Base-by-base conservation (phyloP, 2,888 invertebrate species). In the Archaeoteleia sp. region DNA sequence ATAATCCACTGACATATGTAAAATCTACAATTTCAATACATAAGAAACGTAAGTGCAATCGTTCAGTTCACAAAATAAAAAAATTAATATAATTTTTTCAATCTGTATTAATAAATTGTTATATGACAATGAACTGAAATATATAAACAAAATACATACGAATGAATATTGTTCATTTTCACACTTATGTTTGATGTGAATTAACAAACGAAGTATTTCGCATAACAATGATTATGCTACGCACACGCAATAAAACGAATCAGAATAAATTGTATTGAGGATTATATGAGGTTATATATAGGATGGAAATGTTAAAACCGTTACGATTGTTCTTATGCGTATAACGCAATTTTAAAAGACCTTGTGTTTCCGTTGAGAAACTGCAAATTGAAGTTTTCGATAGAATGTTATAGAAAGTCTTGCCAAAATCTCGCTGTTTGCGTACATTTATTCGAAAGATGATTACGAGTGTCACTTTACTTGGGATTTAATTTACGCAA, bases 381-480 rank as follows among this genome's bases (percentile, higher is more conserved):
- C 67, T 61, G 67, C 66, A 17, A 53, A 67, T 57, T 78, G 71
- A 35, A 78, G 61, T 72, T 79, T 78, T 70, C 78, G 79, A 72
- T 72, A 74, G 65, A 72, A 70, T 74, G 75, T 74, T 67, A 77
- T 70, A 66, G 75, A 74, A 67, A 78, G 76, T 65, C 73, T 74
- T 72, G 78, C 71, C 67, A 79, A 49, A 61, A 78, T 60, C 61
- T 74, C 79, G 45, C 69, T 77, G 46, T 73, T 74, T 72, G 73
- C 68, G 78, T 74, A 81, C 82, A 82, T 82, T 82, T 82, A 82
- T 78, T 75, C 29, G 54, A 2, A 14, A 12, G 34, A 4, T 40
- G 14, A 35, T 25, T 4, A 6, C 1, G n/a, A 23, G 1, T 20
- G 20, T 1, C 20, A 23, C 12, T 29, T 8, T 15, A 13, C 1